A percentile compares a stretch with the other conserved stretches of the same genome.
These are phyloP conservation scores for Zoanthus sansibaricus DNA, from an alignment of 92 coral and sea anemone species.

Conservation along the genomic window DNA sequence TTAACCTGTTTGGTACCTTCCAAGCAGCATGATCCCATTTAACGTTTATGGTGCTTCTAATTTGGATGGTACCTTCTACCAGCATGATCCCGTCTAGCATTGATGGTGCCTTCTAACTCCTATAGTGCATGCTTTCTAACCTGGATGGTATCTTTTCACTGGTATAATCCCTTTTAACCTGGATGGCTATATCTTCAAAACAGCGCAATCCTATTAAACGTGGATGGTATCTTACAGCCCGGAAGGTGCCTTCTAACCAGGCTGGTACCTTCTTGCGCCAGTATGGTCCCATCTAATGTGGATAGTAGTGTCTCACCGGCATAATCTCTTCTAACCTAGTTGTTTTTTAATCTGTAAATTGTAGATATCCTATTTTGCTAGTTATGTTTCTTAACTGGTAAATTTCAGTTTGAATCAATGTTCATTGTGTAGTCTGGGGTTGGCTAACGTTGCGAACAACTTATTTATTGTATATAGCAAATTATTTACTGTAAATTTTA, in stretches of 20 bases:
- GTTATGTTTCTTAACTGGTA: too few relatives aligned
- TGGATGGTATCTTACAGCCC: not conserved
- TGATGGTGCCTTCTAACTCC: too few relatives aligned
- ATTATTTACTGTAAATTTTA: not conserved
- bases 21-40: not conserved
- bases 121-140: too few relatives aligned
- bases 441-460: not conserved
- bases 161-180: conserved; percentile 28
- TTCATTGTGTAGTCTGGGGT: not conserved
- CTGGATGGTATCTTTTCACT: too few relatives aligned
- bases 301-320: too few relatives aligned
- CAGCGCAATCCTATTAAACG: not conserved
- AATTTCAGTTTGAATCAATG: not conserved
- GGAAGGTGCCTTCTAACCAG: conserved; percentile 49
- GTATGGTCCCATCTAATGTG: not conserved
- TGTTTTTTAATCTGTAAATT: too few relatives aligned
- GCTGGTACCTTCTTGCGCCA: conserved; percentile 20
- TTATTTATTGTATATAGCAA: not conserved
- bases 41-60: not conserved
- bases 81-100: not conserved
- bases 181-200: not conserved
- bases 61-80: conserved; percentile 8
- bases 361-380: too few relatives aligned
- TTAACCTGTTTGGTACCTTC: not conserved
- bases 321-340: too few relatives aligned